Evolutionary conservation across 2,797 vertebrate genomes (phyloP), one percentile per base, ranked within the genome.

Genomic region (Darevskia nairensis): DNA sequence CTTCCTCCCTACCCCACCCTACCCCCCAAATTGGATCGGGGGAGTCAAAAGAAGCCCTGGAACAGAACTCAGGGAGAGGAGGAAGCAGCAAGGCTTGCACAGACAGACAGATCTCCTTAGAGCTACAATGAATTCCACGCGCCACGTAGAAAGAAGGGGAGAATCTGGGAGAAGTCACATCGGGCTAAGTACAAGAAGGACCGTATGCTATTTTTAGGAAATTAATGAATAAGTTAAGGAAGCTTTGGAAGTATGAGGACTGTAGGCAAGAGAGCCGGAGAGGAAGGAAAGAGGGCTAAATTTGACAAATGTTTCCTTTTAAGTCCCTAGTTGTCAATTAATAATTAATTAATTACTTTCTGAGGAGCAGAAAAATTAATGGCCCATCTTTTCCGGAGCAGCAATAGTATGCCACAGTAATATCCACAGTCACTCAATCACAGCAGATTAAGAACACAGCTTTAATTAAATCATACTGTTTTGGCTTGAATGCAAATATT

Each of bases 401-500:
- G 66, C 59, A 59, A 61, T 50, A 35, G 41, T 35, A 55, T 55
- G 13, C 50, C 59, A 59, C 21, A 66, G 11, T 19, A 55, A 23
- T 32, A 82, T 35, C 23, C 82, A 44, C 59, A 66, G 66, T 21
- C 68, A 32, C 59, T 86, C 66, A 71, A 55, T 87, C 59, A 86
- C 46, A 80, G 77, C 9, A 86, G 25, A 80, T 86, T 71, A 86
- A 69, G 69, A 23, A 17, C 17, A 32, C 29, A 66, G 29, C 44
- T 72, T 59, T 80, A 86, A 75, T 35, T 85, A 44, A 66, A 64
- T n/a, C 77, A 86, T 72, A 25, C 55, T 69, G 32, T 71, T 87
- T 61, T 55, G 35, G 39, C 59, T 81, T 32, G 71, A 74, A 61
- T 69, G 32, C 71, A 76, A 82, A 82, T 68, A 50, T 66, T 75